These are phyloP conservation scores for Drosophila lacteicornis DNA, from an alignment of 1,140 invertebrate species.

Conservation along the genomic window DNA sequence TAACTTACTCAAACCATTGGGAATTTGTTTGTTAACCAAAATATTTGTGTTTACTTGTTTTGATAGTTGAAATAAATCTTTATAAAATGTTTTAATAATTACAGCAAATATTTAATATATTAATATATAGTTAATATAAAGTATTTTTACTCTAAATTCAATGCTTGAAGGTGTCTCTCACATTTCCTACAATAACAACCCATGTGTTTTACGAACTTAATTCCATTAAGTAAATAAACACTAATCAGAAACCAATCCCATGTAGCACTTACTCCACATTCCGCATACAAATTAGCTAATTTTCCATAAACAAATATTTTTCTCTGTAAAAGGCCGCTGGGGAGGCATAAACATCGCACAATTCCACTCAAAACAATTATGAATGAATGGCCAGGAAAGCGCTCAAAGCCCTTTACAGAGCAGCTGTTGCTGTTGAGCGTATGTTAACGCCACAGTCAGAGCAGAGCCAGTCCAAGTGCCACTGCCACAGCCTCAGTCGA, in stretches of 20 bases:
- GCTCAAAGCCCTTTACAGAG: constrained; percentile 55
- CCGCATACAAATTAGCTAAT: constrained; percentile 4
- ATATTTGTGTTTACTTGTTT: not conserved
- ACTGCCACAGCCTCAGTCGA: constrained; percentile 20
- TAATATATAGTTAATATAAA: too few species aligned
- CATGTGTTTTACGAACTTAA: not conserved
- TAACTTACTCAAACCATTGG: not conserved
- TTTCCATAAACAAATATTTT: constrained; percentile 10
- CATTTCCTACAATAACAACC: too few species aligned
- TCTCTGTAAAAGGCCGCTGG: constrained; percentile 3
- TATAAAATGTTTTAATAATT: not conserved
- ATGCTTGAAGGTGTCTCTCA: too few species aligned
- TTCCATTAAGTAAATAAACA: not conserved
- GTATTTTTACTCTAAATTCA: too few species aligned
- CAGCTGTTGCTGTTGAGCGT: constrained; percentile 53
- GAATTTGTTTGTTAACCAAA: not conserved
- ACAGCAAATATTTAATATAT: not conserved
- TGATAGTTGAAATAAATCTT: not conserved
- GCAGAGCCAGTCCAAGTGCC: constrained; percentile 10
- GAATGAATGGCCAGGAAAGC: constrained; percentile 61
- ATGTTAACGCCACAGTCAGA: constrained; percentile 56
- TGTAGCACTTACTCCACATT: not conserved
- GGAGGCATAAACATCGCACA: constrained; percentile 18
- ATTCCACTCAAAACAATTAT: constrained; percentile 76
- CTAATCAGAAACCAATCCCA: constrained; percentile 2